Percentiles rank a stretch among this genome's conserved stretches.
phyloP scores from a whole-genome alignment of 1,140 invertebrate species.

The Drosophila elegans region DNA sequence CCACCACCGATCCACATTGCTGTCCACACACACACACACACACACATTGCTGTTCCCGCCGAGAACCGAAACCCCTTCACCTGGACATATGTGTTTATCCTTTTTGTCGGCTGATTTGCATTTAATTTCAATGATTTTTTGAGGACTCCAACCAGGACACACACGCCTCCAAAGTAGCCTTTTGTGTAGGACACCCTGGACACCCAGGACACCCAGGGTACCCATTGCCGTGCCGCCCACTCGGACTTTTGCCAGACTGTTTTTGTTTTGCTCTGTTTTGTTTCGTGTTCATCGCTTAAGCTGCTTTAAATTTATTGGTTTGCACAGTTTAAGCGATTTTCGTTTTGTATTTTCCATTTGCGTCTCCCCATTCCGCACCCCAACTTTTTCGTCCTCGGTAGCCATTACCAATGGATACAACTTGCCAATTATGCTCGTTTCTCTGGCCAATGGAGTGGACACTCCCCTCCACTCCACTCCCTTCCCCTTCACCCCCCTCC shows the following conservation, averaged over 20 bases:
- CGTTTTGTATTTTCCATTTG: conserved; percentile 67
- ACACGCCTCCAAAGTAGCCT: conserved; percentile 31
- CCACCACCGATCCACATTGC: conserved; percentile 1
- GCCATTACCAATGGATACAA: conserved; percentile 71
- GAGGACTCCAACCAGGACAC: conserved; percentile 16
- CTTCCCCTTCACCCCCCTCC: neutral
- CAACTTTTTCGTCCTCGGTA: neutral
- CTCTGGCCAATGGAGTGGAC: conserved; percentile 71
- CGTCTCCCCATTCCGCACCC: neutral
- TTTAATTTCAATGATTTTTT: conserved; percentile 78
- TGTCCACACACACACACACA: neutral
- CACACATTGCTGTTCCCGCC: neutral
- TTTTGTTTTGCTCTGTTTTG: conserved; percentile 34
- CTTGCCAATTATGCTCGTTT: conserved; percentile 77
- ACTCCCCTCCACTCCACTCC: neutral
- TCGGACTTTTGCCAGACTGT: conserved; percentile 14
- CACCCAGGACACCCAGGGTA: too few species aligned
- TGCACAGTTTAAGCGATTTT: conserved; percentile 79
- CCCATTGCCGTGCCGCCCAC: neutral
- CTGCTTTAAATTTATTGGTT: conserved; percentile 82
- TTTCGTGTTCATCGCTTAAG: conserved; percentile 62
- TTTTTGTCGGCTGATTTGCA: conserved; percentile 71
- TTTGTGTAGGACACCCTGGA: conserved; percentile 7
- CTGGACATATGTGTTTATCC: conserved; percentile 29
- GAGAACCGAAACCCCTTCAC: neutral